Conservation (phyloP, 2,797 vertebrate genomes). For the Clamator glandarius region DNA sequence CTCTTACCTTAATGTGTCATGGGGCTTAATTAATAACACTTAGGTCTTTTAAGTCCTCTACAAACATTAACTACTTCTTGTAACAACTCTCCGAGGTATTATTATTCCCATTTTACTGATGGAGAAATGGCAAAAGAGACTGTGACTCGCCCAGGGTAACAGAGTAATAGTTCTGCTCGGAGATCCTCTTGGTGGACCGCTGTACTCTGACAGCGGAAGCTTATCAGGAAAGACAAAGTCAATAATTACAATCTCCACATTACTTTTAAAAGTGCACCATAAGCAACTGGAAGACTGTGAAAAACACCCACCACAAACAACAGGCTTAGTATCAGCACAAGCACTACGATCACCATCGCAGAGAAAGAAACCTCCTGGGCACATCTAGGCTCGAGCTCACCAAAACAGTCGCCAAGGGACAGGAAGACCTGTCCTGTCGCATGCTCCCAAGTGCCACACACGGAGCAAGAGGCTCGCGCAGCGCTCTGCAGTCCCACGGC, state of each 20-base stretch:
- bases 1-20: conserved; percentile 56
- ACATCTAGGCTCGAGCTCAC: neutral
- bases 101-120: conserved; percentile 50
- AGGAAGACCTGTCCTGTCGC: neutral
- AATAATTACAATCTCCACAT: neutral
- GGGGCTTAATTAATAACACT: conserved; percentile 65
- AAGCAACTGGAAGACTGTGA: neutral
- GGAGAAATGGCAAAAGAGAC: conserved; percentile 38
- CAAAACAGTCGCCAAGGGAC: neutral
- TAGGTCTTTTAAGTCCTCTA: conserved; percentile 59
- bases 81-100: conserved; percentile 55
- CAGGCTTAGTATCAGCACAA: neutral
- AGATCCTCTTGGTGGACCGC: neutral
- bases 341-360: accelerated
- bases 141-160: conserved; percentile 31
- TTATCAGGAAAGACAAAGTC: neutral
- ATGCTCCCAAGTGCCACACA: neutral
- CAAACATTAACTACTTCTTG: conserved; percentile 62
- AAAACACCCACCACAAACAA: neutral
- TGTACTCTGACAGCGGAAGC: neutral
- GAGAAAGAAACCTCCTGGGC: neutral
- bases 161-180: neutral
- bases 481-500: neutral
- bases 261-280: neutral
- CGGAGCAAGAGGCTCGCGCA: neutral